Evolutionary conservation across 1,140 invertebrate genomes (phyloP), one percentile per base, ranked within the genome.

Genomic region (Drosophila watanabei): DNA sequence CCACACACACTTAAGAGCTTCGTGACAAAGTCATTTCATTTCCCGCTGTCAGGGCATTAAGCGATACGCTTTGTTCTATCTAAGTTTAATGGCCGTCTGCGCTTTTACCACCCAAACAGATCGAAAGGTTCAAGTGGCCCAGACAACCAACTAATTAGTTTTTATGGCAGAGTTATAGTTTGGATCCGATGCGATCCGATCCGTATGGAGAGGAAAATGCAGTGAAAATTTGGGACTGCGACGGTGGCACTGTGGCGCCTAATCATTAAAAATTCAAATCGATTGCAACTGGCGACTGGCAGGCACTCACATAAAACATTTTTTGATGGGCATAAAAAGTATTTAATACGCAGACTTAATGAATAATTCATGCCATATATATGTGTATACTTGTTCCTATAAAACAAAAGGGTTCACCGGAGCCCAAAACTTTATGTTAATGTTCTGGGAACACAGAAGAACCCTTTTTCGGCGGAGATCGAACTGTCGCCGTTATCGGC

Each of bases 241-340:
- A 54, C 79, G 68, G 86, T 90, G 86, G 86, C 81, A 84, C 75
- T 89, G 63, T 91, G 88, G 88, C 88, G 88, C 88, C 88, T 91
- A 91, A 88, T 91, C 89, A 91, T 91, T 91, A 91, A 91, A 88
- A 91, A 91, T 91, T 91, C 88, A 91, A 91, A 91, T 91, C 89
- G 84, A 91, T 84, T 82, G 84, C 80, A 52, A 33, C 51, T 52
- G 51, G 51, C 51, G 51, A 86, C 46, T 33, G 58, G 48, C 57
- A 70, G 54, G 45, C 58, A 52, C 33, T 43, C 61, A 75, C 84
- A 89, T 89, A 89, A 89, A 89, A 90, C 86, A 89, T 89, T 89
- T 56, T 90, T 89, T 89, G 82, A 85, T 89, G 81, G 61, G 79
- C 86, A 90, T 80, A 85, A 85, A 90, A 89, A 89, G 45, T 83